Evolutionary conservation across 1,140 invertebrate species (phyloP), one percentile per base, ranked within the genome.

Genomic region (Portunus trituberculatus): DNA sequence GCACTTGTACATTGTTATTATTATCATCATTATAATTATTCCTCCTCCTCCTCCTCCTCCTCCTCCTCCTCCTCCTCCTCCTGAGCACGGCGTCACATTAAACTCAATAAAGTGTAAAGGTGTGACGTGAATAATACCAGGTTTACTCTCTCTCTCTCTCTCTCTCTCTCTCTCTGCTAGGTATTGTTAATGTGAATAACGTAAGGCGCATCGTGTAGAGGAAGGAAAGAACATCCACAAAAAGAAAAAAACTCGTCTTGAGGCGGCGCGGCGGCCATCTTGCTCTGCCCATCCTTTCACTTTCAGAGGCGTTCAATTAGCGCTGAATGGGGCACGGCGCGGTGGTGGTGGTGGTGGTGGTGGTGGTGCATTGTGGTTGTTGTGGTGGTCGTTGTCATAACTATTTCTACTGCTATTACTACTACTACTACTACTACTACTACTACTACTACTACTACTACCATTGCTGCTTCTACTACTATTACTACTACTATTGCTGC

Each of bases 391-490:
- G 39, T 39, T 6, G 6, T 39, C 39, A 39, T 39, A 39, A 59
- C 52, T 59, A 10, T 59, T 59, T 59, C 10, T 59, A 14, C 52
- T 59, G 12, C 52, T n/a, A 76, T 25, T 59, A 59, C 67, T 76
- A n/a, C 20, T 76, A 76, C 20, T 76, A 76, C 67, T n/a, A 76
- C 20, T 76, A 25, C 67, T n/a, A 76, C 67, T n/a, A n/a, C 67
- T 76, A n/a, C n/a, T 76, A n/a, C n/a, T 76, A n/a, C 67, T 76
- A 76, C 67, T 76, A 76, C 67, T 76, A 76, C 67, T 76, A 76
- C 67, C 20, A 76, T 20, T 76, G 20, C 59, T 76, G 20, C 59
- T 76, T 12, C 59, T 20, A 76, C 25, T 31, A 32, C 29, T 39
- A 32, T 32, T 39, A 29, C 4, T 39, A 14, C 82, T 84, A 84